These are phyloP conservation scores for Selene dorsalis DNA, from an alignment of 2,797 vertebrate species.

Conservation along the genomic window DNA sequence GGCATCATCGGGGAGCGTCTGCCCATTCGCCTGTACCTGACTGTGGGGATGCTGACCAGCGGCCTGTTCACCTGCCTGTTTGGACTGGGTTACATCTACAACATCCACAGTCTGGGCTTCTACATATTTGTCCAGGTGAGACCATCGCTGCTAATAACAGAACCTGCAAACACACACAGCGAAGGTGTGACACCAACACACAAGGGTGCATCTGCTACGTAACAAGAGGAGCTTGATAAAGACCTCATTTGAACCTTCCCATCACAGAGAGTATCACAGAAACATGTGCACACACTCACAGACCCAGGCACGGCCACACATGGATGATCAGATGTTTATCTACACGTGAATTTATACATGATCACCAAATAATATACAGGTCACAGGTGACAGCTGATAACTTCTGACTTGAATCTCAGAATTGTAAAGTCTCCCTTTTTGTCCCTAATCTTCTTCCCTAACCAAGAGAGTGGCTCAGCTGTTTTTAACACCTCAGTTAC, in stretches of 20 bases:
- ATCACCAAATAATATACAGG: no score
- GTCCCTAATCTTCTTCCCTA: no score
- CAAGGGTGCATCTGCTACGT: no score
- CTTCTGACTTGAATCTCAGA: no score
- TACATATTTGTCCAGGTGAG: conserved; percentile 90
- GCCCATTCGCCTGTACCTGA: conserved; percentile 94
- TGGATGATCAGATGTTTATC: neutral
- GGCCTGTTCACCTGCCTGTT: conserved; percentile 92
- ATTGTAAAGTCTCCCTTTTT: no score
- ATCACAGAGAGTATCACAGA: neutral
- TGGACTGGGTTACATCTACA: conserved; percentile 91
- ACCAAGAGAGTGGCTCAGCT: neutral
- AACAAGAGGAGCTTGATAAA: neutral
- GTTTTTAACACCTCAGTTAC: neutral
- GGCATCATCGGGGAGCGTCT: conserved; percentile 96
- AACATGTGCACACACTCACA: neutral
- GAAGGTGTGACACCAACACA: no score
- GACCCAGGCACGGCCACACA: no score
- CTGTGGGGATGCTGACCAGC: conserved; percentile 91
- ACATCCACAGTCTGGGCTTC: conserved; percentile 91
- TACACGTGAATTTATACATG: neutral
- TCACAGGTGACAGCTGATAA: no score
- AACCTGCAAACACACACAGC: neutral
- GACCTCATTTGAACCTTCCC: no score
- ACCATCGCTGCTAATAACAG: no score